A percentile compares a stretch with the other conserved stretches of the same genome.
phyloP scores from a whole-genome alignment of 23 tunicate species.

The Diplosoma virens region DNA sequence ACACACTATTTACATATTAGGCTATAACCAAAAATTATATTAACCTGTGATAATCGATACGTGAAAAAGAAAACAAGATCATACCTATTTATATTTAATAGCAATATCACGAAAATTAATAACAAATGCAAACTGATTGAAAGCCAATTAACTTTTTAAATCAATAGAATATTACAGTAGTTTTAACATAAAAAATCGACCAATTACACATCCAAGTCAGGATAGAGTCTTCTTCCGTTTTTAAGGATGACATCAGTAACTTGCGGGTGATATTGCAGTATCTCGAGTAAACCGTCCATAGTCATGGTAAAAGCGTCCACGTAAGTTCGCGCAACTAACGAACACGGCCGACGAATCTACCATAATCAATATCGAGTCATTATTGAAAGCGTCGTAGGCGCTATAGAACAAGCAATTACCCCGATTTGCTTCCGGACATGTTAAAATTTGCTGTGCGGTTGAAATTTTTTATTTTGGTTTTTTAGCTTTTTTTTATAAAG shows the following conservation, averaged over 20 bases:
- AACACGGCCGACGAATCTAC: slow-evolving; percentile 68
- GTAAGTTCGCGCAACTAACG: slow-evolving; percentile 72
- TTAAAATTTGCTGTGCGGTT: too few relatives aligned
- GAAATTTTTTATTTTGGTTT: too few relatives aligned
- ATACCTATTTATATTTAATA: background rate
- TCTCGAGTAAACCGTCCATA: slow-evolving; percentile 46
- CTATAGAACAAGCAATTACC: too few relatives aligned
- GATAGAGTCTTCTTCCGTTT: slow-evolving; percentile 60
- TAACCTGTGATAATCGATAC: too few relatives aligned
- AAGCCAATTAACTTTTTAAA: background rate
- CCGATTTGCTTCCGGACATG: too few relatives aligned
- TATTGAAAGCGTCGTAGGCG: too few relatives aligned
- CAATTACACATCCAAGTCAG: slow-evolving; percentile 36
- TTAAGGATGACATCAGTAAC: slow-evolving; percentile 31
- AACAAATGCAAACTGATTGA: background rate
- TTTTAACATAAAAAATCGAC: background rate
- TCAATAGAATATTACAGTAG: background rate
- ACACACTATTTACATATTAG: too few relatives aligned
- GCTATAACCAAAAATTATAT: too few relatives aligned
- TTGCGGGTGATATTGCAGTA: slow-evolving; percentile 54
- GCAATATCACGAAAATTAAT: background rate
- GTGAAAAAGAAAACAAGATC: too few relatives aligned
- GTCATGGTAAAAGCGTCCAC: slow-evolving; percentile 75
- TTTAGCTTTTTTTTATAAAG: too few relatives aligned
- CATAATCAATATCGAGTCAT: too few relatives aligned